Evolutionary conservation across 1,140 invertebrate species (phyloP).

Genomic region (Eumaeus atala): DNA sequence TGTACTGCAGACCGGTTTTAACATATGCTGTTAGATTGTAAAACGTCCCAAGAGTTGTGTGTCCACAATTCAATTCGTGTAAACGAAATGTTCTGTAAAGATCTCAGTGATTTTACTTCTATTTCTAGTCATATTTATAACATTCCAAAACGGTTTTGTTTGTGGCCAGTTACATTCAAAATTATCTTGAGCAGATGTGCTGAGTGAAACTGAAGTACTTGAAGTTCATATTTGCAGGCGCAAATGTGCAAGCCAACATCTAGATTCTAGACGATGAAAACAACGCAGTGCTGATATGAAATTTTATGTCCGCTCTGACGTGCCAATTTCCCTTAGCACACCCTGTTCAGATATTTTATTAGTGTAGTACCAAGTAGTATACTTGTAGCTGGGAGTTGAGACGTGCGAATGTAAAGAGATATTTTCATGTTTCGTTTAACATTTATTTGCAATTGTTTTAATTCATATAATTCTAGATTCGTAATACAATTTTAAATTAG

Average conservation of each 20-base stretch:
- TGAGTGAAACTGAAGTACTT: constrained; percentile 41
- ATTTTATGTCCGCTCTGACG: no score
- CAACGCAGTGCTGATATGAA: no score
- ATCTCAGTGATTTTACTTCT: constrained; percentile 47
- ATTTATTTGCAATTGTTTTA: constrained; percentile 53
- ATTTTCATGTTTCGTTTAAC: constrained; percentile 39
- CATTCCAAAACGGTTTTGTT: constrained; percentile 51
- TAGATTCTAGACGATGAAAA: no score
- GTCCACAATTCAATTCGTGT: constrained; percentile 23
- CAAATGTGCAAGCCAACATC: no score
- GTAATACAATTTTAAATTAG: constrained; percentile 61
- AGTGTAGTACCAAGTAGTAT: no score
- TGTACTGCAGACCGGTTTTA: constrained; percentile 1
- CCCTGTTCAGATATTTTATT: no score
- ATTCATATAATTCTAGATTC: constrained; percentile 61
- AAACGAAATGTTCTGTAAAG: constrained; percentile 26
- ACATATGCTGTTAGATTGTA: constrained; percentile 15
- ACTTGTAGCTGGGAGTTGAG: no score
- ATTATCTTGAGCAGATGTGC: constrained; percentile 52
- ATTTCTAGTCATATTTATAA: constrained; percentile 68
- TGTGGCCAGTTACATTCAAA: no score
- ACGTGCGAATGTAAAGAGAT: constrained; percentile 39
- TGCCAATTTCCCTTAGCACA: no score
- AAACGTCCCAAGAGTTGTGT: constrained; percentile 20
- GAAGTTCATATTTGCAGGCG: neutral